phyloP scores from a whole-genome alignment of 1,140 invertebrate species.

The Bradynema listronoti region DNA sequence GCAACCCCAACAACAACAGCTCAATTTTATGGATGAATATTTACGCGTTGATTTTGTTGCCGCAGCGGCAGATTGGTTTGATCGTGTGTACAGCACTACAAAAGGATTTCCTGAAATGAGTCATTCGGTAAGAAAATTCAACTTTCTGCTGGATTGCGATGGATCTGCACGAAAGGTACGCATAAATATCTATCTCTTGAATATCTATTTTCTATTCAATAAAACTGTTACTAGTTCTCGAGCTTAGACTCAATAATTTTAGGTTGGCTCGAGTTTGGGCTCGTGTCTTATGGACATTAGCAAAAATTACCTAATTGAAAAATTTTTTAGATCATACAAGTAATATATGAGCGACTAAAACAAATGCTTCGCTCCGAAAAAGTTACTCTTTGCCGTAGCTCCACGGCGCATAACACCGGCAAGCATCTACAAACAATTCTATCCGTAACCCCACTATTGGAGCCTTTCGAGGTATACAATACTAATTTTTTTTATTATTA shows the following conservation, averaged over 20 bases:
- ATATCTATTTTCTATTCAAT: too few relatives aligned
- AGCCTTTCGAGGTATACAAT: too few relatives aligned
- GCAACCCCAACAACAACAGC: too few relatives aligned
- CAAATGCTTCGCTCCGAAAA: conserved; percentile 16
- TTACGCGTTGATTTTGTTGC: conserved; percentile 28
- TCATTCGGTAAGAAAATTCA: conserved; percentile 20
- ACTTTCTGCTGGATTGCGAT: conserved; percentile 31
- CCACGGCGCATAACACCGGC: conserved; percentile 2
- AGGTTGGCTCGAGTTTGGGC: too few relatives aligned
- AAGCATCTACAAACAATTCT: conserved; percentile 27
- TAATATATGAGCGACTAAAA: conserved; percentile 16
- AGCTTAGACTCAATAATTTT: too few relatives aligned
- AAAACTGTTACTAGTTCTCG: too few relatives aligned
- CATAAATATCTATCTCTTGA: too few relatives aligned
- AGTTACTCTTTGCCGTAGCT: conserved; percentile 25
- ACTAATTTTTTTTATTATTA: too few relatives aligned
- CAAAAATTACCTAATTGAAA: too few relatives aligned
- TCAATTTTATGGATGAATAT: conserved; percentile 9
- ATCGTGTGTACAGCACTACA: conserved; percentile 7
- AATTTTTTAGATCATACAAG: conserved; percentile 28
- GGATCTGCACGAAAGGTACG: conserved; percentile 26
- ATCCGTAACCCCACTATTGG: conserved; percentile 28
- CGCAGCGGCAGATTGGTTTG: conserved; percentile 36
- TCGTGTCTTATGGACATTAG: too few relatives aligned
- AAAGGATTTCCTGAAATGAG: conserved; percentile 31